Base-by-base conservation (phyloP, 2,888 invertebrate species). In the Aspidiotus rigidus region DNA sequence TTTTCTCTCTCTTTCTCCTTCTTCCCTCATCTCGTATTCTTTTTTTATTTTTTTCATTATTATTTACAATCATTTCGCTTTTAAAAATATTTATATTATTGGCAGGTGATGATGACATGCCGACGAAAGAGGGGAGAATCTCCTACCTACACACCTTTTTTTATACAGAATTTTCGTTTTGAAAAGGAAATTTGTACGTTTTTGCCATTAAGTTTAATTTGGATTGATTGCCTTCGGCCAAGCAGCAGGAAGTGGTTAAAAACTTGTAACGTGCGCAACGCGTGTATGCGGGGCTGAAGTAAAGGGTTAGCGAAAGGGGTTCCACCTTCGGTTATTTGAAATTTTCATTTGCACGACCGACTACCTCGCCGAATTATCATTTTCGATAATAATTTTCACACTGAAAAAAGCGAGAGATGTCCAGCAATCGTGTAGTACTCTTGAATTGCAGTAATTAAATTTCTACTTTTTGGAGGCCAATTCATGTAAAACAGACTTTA, bases 141-240 rank as follows among this genome's bases (percentile, higher is more conserved):
- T 28, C 28, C 28, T 28, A 28, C 28, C 28, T 28, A 28, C 28
- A n/a, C 57, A 66, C 66, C 57, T 44, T 66, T 66, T n/a, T 28
- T 28, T 28, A 28, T 28, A 28, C 57, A 55, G 56, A 41, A 41
- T 15, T 44, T 13, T 62, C 44, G 15, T 10, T 64, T 28, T 56
- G 49, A 59, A 66, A 66, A 66, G 66, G 66, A 66, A 66, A 66
- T 66, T 66, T 17, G 64, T 64, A 64, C 56, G 53, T 62, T 62
- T 64, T 55, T 1, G 54, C 53, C 55, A 64, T 64, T 64, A 64
- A 64, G 64, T 64, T 64, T 64, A 64, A 64, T 64, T 64, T 64
- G 54, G 53, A 64, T 49, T 54, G 54, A 64, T 64, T 64, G 49
- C 49, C 49, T 28, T 28, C 28, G 28, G 49, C 49, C 10, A 49